Base-by-base conservation (phyloP, 2,113 vertebrate genomes). In the Tapirus terrestris region DNA sequence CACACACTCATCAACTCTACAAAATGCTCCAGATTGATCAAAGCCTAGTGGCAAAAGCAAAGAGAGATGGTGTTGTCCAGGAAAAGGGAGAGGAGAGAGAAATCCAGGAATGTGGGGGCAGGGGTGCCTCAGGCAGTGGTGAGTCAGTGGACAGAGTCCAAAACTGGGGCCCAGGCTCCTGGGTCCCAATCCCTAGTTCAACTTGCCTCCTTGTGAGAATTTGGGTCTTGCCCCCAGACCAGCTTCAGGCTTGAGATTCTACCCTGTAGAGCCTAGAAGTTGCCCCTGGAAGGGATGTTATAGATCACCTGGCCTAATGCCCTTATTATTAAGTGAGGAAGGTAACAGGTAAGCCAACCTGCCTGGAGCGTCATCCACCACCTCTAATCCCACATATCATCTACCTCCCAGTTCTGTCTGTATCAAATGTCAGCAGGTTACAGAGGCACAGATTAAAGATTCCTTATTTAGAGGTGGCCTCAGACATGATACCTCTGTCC, bases 1-100 rank as follows among this genome's bases (percentile, higher is more conserved):
- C 90, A 98, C 70, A 96, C 56, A 92, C 72, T 96, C 97, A 97
- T 95, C 96, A 96, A 36, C 70, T 87, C 77, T 68, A 77, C 96
- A 88, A 85, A 97, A 96, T 68, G 63, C 76, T 95, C 97, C 97
- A 98, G 97, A 97, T 98, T 90, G 92, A 97, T 92, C 96, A 97
- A 97, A 98, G 94, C 36, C n/a, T 13, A 91, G 48, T 86, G 36
- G 81, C 89, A 73, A 94, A 95, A 76, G 79, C 91, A 95, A 98
- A 94, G 73, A 96, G 82, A 96, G 63, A 76, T 39, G 68, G 60
- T 23, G 36, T 9, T 70, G 2, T 31, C 23, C 8, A 6, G 51
- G 51, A 92, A 79, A 1, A 6, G 27, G 36, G 13, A 81, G 29
- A 73, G 11, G 70, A 87, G 25, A 79, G 23, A 88, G 51, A 92